A percentile compares a stretch with the other conserved stretches of the same genome.
phyloP scores from a whole-genome alignment of 2,888 invertebrate genomes.

The Melanargia galathea region DNA sequence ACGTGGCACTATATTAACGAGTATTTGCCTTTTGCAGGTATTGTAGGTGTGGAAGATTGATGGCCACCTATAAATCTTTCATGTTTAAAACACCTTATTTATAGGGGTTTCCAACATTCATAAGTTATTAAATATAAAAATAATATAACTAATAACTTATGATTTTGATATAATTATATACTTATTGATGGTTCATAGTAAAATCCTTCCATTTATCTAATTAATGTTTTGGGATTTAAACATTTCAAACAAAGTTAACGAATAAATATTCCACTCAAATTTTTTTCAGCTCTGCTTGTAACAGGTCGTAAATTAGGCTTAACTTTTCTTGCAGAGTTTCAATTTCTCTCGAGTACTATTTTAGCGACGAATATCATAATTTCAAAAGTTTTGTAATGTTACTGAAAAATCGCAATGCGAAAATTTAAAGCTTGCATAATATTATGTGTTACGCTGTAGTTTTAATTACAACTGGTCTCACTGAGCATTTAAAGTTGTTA shows the following conservation, averaged over 20 bases:
- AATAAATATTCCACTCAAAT: constrained; percentile 26
- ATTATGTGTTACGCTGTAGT: constrained; percentile 6
- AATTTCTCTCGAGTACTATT: constrained; percentile 35
- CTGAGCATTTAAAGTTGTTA: background rate
- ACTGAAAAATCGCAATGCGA: constrained; percentile 21
- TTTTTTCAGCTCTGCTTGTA: constrained; percentile 32
- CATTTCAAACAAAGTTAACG: constrained; percentile 22
- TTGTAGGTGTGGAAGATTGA: constrained; percentile 19
- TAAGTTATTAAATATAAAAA: background rate
- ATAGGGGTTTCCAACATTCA: constrained; percentile 3
- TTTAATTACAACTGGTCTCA: constrained; percentile 19
- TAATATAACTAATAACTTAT: background rate
- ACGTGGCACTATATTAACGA: background rate
- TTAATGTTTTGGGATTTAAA: constrained; percentile 2
- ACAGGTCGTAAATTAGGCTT: constrained; percentile 37
- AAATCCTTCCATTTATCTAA: background rate
- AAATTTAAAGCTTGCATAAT: constrained; percentile 14
- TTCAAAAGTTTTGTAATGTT: constrained; percentile 21
- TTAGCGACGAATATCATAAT: constrained; percentile 30
- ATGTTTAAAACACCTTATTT: constrained; percentile 18
- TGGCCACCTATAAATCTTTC: constrained; percentile 24
- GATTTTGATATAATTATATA: background rate
- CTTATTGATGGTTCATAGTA: no score
- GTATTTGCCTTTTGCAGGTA: constrained; percentile 7
- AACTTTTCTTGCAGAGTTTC: constrained; percentile 37